Conservation (phyloP, 2,888 invertebrate species). For the Pegoplata infirma region DNA sequence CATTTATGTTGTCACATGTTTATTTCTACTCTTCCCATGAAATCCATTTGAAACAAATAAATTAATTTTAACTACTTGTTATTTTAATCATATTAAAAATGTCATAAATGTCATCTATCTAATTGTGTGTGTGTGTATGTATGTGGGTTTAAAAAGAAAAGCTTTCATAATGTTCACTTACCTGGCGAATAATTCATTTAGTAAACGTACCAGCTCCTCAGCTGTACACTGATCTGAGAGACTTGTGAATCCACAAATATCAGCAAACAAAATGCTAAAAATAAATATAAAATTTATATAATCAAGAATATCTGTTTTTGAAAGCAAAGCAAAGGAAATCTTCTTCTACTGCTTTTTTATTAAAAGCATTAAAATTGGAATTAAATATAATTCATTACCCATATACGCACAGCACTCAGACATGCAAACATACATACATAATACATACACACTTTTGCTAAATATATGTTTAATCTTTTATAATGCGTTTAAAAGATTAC, state of each 20-base stretch:
- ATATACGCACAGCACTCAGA: no score
- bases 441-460: no score
- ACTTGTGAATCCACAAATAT: constrained; percentile 95
- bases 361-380: background rate
- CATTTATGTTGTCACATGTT: no score
- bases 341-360: no score
- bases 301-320: background rate
- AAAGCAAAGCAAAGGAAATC: background rate
- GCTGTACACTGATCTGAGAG: constrained; percentile 95
- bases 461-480: constrained; percentile 8
- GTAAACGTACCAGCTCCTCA: constrained; percentile 91
- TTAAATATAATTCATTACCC: background rate
- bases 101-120: no score
- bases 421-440: no score
- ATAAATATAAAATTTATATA: background rate
- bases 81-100: no score
- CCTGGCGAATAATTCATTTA: constrained; percentile 94
- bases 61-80: no score
- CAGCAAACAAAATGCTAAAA: constrained; percentile 92
- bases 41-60: no score
- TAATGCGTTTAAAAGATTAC: background rate
- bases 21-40: no score
- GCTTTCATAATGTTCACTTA: constrained; percentile 75
- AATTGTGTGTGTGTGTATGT: no score
- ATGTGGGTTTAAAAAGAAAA: no score